A percentile compares a stretch with the other conserved stretches of the same genome.
These are phyloP conservation scores for Deroplatys truncata DNA, from an alignment of 2,888 invertebrate species.

Conservation along the genomic window DNA sequence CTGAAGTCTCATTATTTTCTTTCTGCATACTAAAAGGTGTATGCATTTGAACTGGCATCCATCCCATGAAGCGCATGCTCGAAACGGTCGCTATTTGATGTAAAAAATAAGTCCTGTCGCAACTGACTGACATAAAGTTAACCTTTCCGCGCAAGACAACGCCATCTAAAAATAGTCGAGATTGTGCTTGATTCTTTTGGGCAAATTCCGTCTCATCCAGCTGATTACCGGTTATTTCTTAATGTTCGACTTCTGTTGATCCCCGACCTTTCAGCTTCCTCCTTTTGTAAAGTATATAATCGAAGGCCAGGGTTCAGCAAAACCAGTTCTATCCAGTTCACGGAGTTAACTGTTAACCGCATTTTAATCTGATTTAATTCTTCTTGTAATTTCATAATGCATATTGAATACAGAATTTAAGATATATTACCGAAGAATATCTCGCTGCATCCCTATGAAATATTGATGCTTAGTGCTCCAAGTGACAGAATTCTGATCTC, in stretches of 20 bases:
- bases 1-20: no score
- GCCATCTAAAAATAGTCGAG: neutral
- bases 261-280: neutral
- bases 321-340: neutral
- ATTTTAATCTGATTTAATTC: neutral
- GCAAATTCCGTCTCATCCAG: neutral
- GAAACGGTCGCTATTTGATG: neutral
- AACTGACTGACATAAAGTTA: neutral
- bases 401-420: neutral
- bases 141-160: neutral
- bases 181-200: neutral
- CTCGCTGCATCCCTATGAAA: no score
- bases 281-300: neutral
- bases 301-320: neutral
- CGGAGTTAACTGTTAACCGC: neutral
- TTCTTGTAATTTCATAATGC: neutral
- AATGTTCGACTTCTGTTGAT: neutral
- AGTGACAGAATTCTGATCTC: no score
- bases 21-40: neutral
- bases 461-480: no score
- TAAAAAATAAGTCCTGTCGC: neutral
- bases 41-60: neutral
- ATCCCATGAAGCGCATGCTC: neutral
- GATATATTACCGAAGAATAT: no score
- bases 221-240: neutral